Conservation (phyloP, 2,888 invertebrate species). For the Caenorhabditis sinica region DNA sequence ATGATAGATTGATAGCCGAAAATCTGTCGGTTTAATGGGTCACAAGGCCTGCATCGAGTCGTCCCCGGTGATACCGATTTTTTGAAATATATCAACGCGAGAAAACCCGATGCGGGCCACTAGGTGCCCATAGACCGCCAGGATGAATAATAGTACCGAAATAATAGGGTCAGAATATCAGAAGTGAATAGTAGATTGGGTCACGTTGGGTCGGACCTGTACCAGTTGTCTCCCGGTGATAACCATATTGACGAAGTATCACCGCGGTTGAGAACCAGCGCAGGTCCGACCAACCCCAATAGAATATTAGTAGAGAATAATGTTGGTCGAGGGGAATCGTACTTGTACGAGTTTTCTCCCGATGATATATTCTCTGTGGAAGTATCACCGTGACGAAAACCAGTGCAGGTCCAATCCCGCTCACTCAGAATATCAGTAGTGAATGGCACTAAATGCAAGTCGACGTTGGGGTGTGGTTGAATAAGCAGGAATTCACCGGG, state of each 20-base stretch:
- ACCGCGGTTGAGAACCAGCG: slow-evolving; percentile 4
- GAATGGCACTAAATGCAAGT: too few species aligned
- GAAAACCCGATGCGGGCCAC: neutral
- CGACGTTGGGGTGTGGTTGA: too few species aligned
- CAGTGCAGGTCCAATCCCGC: neutral
- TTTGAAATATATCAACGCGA: neutral
- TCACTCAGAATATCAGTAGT: neutral
- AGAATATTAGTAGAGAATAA: neutral
- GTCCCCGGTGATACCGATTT: slow-evolving; percentile 1
- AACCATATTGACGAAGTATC: neutral
- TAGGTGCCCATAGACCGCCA: too few species aligned
- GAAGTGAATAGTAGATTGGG: neutral
- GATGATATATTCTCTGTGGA: neutral
- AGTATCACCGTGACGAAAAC: slow-evolving; percentile 4
- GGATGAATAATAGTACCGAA: neutral
- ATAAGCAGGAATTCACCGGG: too few species aligned
- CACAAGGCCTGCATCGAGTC: neutral
- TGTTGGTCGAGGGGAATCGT: neutral
- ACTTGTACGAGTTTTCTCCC: neutral
- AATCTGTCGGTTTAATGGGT: neutral
- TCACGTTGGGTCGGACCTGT: neutral
- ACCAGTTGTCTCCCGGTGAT: slow-evolving; percentile 12
- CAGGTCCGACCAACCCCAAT: neutral
- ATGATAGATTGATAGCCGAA: too few species aligned
- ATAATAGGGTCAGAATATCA: neutral